Conservation (phyloP, 30 jellyfish, hydroid and myxozoan species). For the Turritopsis dohrnii region DNA sequence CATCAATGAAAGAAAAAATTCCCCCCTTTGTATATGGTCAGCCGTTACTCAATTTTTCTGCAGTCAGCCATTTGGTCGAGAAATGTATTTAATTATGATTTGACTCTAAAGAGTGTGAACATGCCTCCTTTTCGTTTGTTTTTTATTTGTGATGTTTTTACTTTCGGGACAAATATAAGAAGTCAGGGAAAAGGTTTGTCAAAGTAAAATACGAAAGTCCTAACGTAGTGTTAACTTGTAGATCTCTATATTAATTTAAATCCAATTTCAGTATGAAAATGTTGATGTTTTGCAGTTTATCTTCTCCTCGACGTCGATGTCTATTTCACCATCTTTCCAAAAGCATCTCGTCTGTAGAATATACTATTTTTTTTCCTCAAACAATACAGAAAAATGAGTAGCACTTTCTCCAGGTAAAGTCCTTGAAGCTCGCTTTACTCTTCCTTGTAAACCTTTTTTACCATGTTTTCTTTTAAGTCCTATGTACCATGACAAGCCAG, state of each 20-base stretch:
- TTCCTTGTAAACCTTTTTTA: conserved; percentile 15
- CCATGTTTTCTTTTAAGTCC: conserved; percentile 31
- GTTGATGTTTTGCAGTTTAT: neutral
- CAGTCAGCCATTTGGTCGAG: neutral
- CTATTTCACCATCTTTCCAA: neutral
- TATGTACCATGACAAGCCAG: conserved; percentile 26
- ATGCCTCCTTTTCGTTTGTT: too few relatives aligned
- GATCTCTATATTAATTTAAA: neutral
- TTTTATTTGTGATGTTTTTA: too few relatives aligned
- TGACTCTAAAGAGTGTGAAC: too few relatives aligned
- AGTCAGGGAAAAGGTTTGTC: too few relatives aligned
- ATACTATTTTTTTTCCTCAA: neutral
- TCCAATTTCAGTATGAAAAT: too few relatives aligned
- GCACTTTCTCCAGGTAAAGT: conserved; percentile 38
- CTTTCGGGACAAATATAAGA: too few relatives aligned
- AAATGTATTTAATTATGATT: too few relatives aligned
- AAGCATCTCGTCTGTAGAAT: neutral
- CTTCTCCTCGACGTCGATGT: neutral
- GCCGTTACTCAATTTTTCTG: neutral
- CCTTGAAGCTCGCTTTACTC: conserved; percentile 39
- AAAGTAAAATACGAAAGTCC: too few relatives aligned
- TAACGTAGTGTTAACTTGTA: too few relatives aligned
- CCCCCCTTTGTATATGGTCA: neutral
- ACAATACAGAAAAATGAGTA: conserved; percentile 29
- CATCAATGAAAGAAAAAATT: neutral